A percentile compares a stretch with the other conserved stretches of the same genome.
phyloP scores from a whole-genome alignment of 2,797 vertebrate species.

The Cottoperca gobio region DNA sequence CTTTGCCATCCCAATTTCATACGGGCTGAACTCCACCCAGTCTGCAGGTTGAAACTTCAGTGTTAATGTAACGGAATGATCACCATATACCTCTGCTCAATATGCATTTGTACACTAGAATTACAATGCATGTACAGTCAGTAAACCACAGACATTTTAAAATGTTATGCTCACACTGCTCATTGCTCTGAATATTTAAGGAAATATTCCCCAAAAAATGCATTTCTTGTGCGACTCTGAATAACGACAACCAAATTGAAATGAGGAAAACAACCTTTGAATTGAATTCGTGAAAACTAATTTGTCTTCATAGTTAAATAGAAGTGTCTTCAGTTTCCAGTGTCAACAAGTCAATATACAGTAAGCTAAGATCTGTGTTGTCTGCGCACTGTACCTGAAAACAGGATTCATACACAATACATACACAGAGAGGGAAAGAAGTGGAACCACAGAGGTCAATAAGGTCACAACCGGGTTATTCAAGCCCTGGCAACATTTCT shows the following conservation, averaged over 20 bases:
- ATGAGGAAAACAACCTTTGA: background rate
- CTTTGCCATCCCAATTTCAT: constrained; percentile 99
- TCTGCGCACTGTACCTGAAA: background rate
- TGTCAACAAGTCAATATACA: background rate
- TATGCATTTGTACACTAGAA: background rate
- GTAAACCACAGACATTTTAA: background rate
- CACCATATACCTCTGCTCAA: background rate
- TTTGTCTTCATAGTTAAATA: background rate
- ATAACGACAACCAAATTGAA: background rate
- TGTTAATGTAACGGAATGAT: constrained; percentile 17
- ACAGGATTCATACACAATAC: background rate
- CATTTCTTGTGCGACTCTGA: too few relatives aligned
- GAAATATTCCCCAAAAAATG: background rate
- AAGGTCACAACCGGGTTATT: background rate
- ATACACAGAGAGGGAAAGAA: background rate
- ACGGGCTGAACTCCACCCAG: constrained; percentile 99
- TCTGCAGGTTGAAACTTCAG: constrained; percentile 82
- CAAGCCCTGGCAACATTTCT: background rate
- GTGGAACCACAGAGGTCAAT: background rate
- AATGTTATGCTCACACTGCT: background rate
- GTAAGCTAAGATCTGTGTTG: background rate
- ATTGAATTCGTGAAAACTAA: background rate
- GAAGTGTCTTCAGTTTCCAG: background rate
- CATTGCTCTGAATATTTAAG: background rate
- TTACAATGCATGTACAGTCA: background rate